Percentiles rank a stretch among this genome's conserved stretches.
phyloP scores from a whole-genome alignment of 2,888 invertebrate species.

The Deladenus siricidicola region DNA sequence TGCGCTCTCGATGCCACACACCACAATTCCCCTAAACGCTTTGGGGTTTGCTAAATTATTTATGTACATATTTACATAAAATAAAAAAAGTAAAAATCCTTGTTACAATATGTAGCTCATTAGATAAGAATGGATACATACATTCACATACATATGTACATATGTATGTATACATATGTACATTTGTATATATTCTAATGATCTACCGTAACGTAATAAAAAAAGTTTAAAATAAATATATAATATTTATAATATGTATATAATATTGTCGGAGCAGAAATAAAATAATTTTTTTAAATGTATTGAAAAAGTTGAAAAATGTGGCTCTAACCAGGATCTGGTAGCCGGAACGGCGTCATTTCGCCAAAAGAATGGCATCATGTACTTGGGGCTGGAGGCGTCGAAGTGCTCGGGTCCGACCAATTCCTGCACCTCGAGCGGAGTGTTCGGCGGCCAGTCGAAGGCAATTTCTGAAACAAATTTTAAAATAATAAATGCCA shows the following conservation, averaged over 20 bases:
- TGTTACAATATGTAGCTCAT: no score
- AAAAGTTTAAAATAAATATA: not conserved
- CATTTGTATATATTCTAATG: no score
- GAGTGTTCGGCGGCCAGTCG: constrained; percentile 47
- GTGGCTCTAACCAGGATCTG: constrained; percentile 37
- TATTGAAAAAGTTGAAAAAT: not conserved
- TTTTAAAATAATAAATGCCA: no score
- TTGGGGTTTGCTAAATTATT: no score
- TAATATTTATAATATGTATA: constrained; percentile 7
- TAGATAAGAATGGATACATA: no score
- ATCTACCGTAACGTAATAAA: no score
- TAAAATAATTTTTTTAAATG: not conserved
- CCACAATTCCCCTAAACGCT: constrained; percentile 47
- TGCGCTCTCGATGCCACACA: constrained; percentile 41
- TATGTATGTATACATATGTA: no score
- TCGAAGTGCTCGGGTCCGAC: constrained; percentile 49
- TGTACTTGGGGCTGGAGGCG: constrained; percentile 33
- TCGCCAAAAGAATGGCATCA: constrained; percentile 43
- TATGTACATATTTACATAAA: no score
- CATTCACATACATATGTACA: no score
- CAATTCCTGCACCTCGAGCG: constrained; percentile 49
- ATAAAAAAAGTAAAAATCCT: no score
- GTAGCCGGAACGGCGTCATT: constrained; percentile 43
- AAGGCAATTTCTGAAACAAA: constrained; percentile 40
- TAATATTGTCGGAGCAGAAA: no score